A percentile compares a stretch with the other conserved stretches of the same genome.
phyloP scores from a whole-genome alignment of 2,888 invertebrate genomes.

The Hermaeophaga mercurialis region DNA sequence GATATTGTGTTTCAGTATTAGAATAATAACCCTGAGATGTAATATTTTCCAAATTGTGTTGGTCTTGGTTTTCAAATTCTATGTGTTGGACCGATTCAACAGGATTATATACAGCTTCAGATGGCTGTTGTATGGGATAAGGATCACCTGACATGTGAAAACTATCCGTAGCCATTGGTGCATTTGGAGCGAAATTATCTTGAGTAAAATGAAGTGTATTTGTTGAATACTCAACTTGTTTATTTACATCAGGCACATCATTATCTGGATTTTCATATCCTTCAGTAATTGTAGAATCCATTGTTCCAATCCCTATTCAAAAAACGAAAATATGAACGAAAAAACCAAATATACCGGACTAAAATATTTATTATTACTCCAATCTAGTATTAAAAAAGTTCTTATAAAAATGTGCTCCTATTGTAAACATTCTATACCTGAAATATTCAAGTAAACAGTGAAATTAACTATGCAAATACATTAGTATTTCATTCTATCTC shows the following conservation, averaged over 20 bases:
- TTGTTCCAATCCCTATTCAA: neutral
- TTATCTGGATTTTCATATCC: constrained; percentile 9
- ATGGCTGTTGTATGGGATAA: constrained; percentile 3
- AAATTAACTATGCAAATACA: neutral
- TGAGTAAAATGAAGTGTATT: constrained; percentile 11
- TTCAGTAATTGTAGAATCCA: constrained; percentile 17
- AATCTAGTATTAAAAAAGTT: neutral
- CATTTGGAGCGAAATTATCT: constrained; percentile 3
- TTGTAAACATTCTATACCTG: constrained; percentile 9
- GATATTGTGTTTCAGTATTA: constrained; percentile 9
- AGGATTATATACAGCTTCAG: constrained; percentile 5
- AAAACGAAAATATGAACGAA: neutral
- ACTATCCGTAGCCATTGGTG: constrained; percentile 2
- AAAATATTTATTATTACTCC: no score
- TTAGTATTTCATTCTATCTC: neutral
- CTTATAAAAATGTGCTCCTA: neutral
- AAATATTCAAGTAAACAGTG: neutral
- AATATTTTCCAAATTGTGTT: neutral
- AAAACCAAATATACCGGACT: no score
- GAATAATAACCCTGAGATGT: constrained; percentile 4
- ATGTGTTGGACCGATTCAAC: constrained; percentile 6
- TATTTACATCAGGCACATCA: constrained; percentile 13
- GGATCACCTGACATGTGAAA: constrained; percentile 5
- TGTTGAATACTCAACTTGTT: constrained; percentile 7
- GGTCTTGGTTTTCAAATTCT: constrained; percentile 7